A percentile compares a stretch with the other conserved stretches of the same genome.
Evolutionary conservation across 1,140 invertebrate species (phyloP).

Genomic region (Sinonovacula constricta): DNA sequence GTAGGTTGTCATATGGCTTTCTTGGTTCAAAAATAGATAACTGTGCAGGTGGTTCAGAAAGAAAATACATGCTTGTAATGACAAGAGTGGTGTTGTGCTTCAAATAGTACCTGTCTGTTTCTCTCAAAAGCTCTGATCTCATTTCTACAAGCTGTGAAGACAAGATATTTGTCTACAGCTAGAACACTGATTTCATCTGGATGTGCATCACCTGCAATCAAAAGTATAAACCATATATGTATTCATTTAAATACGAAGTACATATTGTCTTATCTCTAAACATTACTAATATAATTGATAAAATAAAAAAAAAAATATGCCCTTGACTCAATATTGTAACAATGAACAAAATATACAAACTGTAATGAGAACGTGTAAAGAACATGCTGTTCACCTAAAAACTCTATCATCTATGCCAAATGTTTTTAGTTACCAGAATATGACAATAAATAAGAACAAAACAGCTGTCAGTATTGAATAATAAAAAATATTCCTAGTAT

Average conservation of each 20-base stretch:
- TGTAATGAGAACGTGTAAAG: too few species aligned
- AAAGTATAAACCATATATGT: not conserved
- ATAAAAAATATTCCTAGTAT: too few species aligned
- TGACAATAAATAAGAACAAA: too few species aligned
- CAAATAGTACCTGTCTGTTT: conserved; percentile 85
- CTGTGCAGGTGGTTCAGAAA: too few species aligned
- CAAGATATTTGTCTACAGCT: conserved; percentile 87
- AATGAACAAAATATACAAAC: too few species aligned
- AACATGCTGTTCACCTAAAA: too few species aligned
- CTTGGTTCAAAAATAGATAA: too few species aligned
- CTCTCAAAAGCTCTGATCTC: conserved; percentile 92
- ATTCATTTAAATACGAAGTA: not conserved
- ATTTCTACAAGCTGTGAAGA: conserved; percentile 89
- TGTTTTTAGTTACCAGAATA: too few species aligned
- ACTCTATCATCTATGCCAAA: too few species aligned
- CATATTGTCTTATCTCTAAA: not conserved
- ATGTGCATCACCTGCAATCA: conserved; percentile 82
- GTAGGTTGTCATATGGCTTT: too few species aligned
- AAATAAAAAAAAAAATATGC: not conserved
- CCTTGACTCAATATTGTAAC: not conserved
- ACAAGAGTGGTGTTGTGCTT: not conserved
- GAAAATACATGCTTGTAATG: not conserved
- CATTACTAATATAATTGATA: not conserved
- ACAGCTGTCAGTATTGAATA: too few species aligned
- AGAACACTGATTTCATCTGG: conserved; percentile 90